These are phyloP conservation scores for Lasioglossum baleicum DNA, from an alignment of 1,140 invertebrate species.

Conservation along the genomic window DNA sequence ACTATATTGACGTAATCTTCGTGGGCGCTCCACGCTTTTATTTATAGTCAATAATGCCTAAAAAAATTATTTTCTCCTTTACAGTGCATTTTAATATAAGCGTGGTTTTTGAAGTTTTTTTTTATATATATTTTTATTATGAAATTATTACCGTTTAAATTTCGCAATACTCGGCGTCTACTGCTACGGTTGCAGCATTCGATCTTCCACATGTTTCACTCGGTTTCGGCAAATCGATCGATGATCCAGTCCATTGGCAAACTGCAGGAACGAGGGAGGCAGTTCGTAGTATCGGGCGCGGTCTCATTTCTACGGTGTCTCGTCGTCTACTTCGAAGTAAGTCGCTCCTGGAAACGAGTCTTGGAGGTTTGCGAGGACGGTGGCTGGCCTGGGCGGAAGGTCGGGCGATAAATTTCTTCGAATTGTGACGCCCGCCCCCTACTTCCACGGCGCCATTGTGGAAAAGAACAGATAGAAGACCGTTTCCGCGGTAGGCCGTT, in stretches of 20 bases:
- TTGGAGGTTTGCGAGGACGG: slow-evolving; percentile 35
- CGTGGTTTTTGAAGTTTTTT: no score
- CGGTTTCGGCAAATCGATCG: background rate
- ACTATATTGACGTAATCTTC: no score
- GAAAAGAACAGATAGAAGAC: slow-evolving; percentile 35
- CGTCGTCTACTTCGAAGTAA: slow-evolving; percentile 5
- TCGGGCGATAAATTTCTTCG: slow-evolving; percentile 56
- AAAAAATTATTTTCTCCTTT: no score
- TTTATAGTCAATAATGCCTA: no score
- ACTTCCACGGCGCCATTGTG: slow-evolving; percentile 13
- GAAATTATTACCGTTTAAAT: no score
- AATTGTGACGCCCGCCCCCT: slow-evolving; percentile 45
- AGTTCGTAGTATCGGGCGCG: background rate
- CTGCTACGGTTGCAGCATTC: no score
- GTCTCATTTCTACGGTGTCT: background rate
- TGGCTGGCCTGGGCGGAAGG: slow-evolving; percentile 40
- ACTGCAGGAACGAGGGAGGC: slow-evolving; percentile 11
- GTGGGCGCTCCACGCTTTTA: no score
- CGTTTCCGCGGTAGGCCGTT: slow-evolving; percentile 35
- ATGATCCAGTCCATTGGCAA: slow-evolving; percentile 9
- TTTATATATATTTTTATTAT: no score
- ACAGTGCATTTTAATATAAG: no score
- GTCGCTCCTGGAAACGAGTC: slow-evolving; percentile 23
- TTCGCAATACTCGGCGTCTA: no score
- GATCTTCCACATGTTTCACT: background rate